Conservation (phyloP, 2,113 vertebrate species). For the Maccullochella peelii region DNA sequence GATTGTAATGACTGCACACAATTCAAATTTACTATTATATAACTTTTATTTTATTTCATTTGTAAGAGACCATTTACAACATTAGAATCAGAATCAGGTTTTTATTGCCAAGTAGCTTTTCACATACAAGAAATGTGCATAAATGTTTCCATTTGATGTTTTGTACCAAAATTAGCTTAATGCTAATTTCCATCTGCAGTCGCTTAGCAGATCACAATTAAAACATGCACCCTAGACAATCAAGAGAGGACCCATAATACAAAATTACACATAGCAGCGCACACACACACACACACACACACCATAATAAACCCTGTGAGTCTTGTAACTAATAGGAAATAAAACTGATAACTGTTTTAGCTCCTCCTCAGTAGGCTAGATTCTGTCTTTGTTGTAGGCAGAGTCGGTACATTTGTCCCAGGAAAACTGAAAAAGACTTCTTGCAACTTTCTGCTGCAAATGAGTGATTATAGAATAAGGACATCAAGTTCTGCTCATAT, state of each 20-base stretch:
- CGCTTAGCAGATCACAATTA: not conserved
- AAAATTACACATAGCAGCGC: not conserved
- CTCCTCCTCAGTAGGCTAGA: not conserved
- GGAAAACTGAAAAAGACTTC: not conserved
- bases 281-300: too few species aligned
- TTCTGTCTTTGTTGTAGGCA: not conserved
- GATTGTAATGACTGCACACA: too few species aligned
- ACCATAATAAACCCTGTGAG: not conserved
- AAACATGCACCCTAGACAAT: not conserved
- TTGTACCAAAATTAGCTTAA: not conserved
- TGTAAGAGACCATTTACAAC: too few species aligned
- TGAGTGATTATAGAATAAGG: not conserved
- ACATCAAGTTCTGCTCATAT: not conserved
- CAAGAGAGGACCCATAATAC: too few species aligned
- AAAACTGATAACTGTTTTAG: not conserved
- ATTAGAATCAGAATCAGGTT: too few species aligned
- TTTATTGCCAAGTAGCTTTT: too few species aligned
- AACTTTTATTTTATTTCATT: not conserved
- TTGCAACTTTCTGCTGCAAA: too few species aligned
- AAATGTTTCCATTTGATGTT: not conserved
- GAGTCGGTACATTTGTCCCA: not conserved
- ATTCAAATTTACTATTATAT: not conserved
- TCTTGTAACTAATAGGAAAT: not conserved
- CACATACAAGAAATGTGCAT: too few species aligned
- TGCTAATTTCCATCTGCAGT: not conserved